Conservation (phyloP, 2,888 invertebrate species). For the Pyralis farinalis region DNA sequence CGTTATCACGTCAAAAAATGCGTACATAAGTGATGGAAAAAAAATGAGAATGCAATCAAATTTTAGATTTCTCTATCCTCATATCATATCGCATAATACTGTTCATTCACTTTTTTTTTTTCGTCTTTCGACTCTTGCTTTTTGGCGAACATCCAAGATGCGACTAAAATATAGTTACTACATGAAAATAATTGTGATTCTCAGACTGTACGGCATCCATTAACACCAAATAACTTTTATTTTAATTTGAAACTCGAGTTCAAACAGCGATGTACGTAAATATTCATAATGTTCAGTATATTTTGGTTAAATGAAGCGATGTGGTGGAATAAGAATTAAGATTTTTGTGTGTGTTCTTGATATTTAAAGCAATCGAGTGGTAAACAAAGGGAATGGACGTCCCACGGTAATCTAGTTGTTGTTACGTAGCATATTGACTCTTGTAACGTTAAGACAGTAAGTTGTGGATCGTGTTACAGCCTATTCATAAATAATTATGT, state of each 20-base stretch:
- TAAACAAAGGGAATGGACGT: too few relatives aligned
- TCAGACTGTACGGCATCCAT: constrained; percentile 13
- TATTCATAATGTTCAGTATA: not conserved
- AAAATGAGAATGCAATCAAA: too few relatives aligned
- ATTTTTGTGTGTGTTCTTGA: not conserved
- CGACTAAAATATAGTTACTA: constrained; percentile 1
- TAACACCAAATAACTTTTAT: constrained; percentile 11
- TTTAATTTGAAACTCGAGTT: constrained; percentile 10
- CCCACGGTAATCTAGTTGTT: too few relatives aligned
- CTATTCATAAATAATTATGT: too few relatives aligned
- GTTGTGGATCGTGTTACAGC: too few relatives aligned
- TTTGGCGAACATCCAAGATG: constrained; percentile 23
- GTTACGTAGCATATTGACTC: too few relatives aligned
- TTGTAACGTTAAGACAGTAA: too few relatives aligned
- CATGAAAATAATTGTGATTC: constrained; percentile 6
- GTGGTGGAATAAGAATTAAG: not conserved
- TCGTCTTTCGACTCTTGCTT: constrained; percentile 5
- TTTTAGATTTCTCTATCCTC: too few relatives aligned
- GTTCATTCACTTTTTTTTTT: not conserved
- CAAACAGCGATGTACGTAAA: constrained; percentile 12
- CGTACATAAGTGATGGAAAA: too few relatives aligned
- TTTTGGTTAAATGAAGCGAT: not conserved
- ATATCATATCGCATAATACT: constrained; percentile 10
- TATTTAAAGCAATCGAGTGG: not conserved
- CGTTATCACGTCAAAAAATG: too few relatives aligned